These are phyloP conservation scores for Brachionus asplanchnoidis DNA, from an alignment of 1,140 invertebrate species.

Conservation along the genomic window DNA sequence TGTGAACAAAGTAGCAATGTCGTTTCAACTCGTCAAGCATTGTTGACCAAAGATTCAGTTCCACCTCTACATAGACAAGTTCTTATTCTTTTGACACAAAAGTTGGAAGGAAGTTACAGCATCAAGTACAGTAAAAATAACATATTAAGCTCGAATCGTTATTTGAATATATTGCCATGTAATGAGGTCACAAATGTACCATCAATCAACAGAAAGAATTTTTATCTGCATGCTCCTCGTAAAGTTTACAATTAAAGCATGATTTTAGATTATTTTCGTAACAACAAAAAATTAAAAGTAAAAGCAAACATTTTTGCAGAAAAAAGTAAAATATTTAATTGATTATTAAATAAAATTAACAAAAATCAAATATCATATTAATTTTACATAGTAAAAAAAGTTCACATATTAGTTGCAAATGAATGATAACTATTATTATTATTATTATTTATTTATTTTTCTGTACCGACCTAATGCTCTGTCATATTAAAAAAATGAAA, in stretches of 20 bases:
- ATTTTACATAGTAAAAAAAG: too few relatives aligned
- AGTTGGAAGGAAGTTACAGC: slow-evolving; percentile 10
- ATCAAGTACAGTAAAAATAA: slow-evolving; percentile 39
- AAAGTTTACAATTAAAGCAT: neutral
- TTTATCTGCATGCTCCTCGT: slow-evolving; percentile 25
- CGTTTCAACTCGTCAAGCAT: slow-evolving; percentile 14
- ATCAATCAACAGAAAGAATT: slow-evolving; percentile 18
- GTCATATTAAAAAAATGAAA: too few relatives aligned
- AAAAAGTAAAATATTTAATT: too few relatives aligned
- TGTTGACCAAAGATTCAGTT: slow-evolving; percentile 33
- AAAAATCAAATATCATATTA: too few relatives aligned
- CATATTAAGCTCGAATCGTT: slow-evolving; percentile 34
- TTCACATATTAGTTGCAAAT: too few relatives aligned
- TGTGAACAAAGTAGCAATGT: slow-evolving; percentile 33
- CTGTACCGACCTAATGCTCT: too few relatives aligned
- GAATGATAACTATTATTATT: too few relatives aligned
- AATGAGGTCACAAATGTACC: slow-evolving; percentile 40
- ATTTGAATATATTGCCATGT: slow-evolving; percentile 33
- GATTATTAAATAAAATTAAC: too few relatives aligned
- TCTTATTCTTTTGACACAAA: slow-evolving; percentile 33
- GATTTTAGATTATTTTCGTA: too few relatives aligned
- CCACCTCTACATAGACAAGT: slow-evolving; percentile 40
- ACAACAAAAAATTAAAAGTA: too few relatives aligned
- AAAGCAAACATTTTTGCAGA: too few relatives aligned
- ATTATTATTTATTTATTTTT: too few relatives aligned